Evolutionary conservation across 23 tunicate species (phyloP).

Genomic region (Ciona savignyi): DNA sequence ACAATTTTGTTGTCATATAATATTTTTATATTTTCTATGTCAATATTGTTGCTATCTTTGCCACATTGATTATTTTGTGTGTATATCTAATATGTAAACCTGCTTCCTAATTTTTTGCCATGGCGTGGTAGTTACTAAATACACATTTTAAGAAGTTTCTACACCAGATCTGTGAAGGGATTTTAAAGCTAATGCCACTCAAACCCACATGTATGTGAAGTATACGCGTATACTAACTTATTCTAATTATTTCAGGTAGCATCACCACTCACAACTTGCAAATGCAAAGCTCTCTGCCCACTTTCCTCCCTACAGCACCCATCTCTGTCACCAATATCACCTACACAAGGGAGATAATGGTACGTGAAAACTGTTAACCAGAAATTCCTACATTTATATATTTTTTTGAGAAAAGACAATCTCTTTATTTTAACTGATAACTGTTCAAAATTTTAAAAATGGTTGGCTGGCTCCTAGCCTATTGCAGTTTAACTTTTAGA

Average conservation of each 20-base stretch:
- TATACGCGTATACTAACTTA: too few species aligned
- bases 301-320: slow-evolving; percentile 19
- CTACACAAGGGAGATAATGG: background rate
- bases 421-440: background rate
- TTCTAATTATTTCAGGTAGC: background rate
- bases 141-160: too few species aligned
- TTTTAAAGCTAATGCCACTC: too few species aligned
- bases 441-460: background rate
- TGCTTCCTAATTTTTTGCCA: background rate
- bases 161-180: too few species aligned
- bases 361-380: background rate
- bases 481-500: too few species aligned
- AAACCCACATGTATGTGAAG: too few species aligned
- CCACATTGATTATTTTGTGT: too few species aligned
- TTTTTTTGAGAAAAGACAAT: background rate
- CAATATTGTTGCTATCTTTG: too few species aligned
- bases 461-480: background rate
- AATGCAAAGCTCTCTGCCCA: slow-evolving; percentile 1
- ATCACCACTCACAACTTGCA: slow-evolving; percentile 6
- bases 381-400: background rate
- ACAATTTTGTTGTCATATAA: too few species aligned
- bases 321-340: slow-evolving; percentile 50
- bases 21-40: too few species aligned
- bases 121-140: background rate
- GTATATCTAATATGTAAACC: too few species aligned